These are phyloP conservation scores for Tachuris rubrigastra DNA, from an alignment of 2,113 vertebrate species.

Conservation along the genomic window DNA sequence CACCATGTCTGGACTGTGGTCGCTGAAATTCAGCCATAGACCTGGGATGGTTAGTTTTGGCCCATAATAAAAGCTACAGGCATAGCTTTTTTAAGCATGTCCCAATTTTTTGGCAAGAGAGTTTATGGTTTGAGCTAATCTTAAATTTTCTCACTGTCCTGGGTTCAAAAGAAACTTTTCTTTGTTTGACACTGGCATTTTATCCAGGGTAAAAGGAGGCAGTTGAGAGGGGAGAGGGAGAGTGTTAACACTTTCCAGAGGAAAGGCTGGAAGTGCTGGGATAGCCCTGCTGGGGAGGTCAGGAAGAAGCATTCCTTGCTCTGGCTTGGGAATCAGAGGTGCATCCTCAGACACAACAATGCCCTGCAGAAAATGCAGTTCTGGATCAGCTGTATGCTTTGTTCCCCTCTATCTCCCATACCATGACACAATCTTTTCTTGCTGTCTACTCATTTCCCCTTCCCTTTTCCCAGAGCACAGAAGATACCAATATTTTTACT, in stretches of 20 bases:
- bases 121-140: background rate
- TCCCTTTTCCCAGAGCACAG: background rate
- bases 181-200: background rate
- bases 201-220: background rate
- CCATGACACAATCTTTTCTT: background rate
- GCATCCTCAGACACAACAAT: background rate
- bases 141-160: background rate
- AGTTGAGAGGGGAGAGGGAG: background rate
- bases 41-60: constrained; percentile 2
- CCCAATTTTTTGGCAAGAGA: background rate
- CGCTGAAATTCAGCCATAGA: background rate
- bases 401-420: background rate
- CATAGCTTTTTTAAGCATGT: background rate
- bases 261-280: background rate
- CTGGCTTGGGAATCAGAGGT: background rate
- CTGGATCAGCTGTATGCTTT: background rate
- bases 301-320: background rate
- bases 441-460: background rate
- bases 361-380: background rate
- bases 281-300: background rate
- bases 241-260: background rate
- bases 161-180: background rate
- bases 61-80: background rate
- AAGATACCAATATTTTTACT: background rate
- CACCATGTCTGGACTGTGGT: constrained; percentile 6